These are phyloP conservation scores for Apus apus DNA, from an alignment of 2,113 vertebrate genomes.

Conservation along the genomic window DNA sequence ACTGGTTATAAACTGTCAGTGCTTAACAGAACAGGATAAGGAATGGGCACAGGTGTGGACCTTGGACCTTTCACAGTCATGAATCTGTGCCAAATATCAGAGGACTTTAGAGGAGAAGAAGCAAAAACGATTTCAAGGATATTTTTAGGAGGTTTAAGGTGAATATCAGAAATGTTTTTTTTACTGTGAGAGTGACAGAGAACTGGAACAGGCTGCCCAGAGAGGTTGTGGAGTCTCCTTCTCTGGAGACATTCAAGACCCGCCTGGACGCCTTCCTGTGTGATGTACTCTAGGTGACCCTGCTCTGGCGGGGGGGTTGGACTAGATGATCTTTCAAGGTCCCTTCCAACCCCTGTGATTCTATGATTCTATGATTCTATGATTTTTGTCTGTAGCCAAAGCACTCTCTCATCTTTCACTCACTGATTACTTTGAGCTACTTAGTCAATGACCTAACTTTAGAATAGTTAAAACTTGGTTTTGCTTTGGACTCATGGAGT, in stretches of 20 bases:
- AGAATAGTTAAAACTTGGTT: background rate
- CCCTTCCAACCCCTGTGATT: too few species aligned
- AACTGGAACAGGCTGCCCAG: too few species aligned
- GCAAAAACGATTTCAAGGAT: background rate
- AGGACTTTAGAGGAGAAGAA: background rate
- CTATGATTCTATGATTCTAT: too few species aligned
- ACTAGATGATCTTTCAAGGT: too few species aligned
- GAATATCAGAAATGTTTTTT: too few species aligned
- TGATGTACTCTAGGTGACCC: too few species aligned
- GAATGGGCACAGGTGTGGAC: background rate
- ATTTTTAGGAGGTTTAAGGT: too few species aligned
- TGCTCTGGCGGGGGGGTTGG: too few species aligned
- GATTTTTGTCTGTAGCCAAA: background rate
- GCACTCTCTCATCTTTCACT: background rate
- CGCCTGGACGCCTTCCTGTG: too few species aligned
- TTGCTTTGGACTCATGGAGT: background rate
- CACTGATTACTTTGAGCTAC: background rate
- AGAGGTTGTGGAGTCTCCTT: too few species aligned
- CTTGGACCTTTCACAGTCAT: background rate
- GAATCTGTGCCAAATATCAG: background rate
- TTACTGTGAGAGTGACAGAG: too few species aligned
- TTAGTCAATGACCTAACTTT: background rate
- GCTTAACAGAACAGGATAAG: background rate
- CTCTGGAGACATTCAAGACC: too few species aligned
- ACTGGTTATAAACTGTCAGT: background rate